Conservation (phyloP, 2,797 vertebrate species). For the Molossus molossus region DNA sequence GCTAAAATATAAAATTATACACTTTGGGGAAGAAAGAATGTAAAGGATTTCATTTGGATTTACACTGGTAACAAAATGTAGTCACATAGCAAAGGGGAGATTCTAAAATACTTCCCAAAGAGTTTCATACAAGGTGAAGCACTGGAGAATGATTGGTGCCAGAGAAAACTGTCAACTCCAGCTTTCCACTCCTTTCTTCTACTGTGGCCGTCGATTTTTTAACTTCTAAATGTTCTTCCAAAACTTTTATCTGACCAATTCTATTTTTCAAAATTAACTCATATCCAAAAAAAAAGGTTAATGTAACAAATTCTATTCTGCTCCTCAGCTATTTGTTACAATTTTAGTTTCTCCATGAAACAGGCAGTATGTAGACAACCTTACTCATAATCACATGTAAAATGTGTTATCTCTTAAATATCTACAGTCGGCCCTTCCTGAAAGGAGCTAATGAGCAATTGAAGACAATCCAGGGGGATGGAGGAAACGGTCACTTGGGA, state of each 20-base stretch:
- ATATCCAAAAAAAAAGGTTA: slow-evolving; percentile 16
- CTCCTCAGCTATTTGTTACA: not conserved
- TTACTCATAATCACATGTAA: slow-evolving; percentile 57
- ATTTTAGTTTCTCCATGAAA: slow-evolving; percentile 48
- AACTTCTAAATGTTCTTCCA: slow-evolving; percentile 3
- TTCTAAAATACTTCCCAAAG: slow-evolving; percentile 44
- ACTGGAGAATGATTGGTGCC: not conserved
- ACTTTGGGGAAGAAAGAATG: slow-evolving; percentile 25
- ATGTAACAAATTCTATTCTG: not conserved
- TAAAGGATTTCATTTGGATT: slow-evolving; percentile 1
- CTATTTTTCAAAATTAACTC: slow-evolving; percentile 5
- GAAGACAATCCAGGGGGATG: not conserved
- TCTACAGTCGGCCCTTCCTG: not conserved
- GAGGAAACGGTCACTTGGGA: not conserved
- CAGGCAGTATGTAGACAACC: not conserved
- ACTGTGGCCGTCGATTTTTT: not conserved
- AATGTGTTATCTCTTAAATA: slow-evolving; percentile 51
- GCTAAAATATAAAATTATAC: slow-evolving; percentile 37
- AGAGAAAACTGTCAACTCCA: not conserved
- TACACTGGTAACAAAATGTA: not conserved
- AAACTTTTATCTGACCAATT: not conserved
- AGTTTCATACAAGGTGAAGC: not conserved
- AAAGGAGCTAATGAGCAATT: slow-evolving; percentile 45
- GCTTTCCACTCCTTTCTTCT: slow-evolving; percentile 23
- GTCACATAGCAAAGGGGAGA: not conserved